Percentiles rank a stretch among this genome's conserved stretches.
Evolutionary conservation across 1,140 invertebrate genomes (phyloP).

Genomic region (Arion vulgaris): DNA sequence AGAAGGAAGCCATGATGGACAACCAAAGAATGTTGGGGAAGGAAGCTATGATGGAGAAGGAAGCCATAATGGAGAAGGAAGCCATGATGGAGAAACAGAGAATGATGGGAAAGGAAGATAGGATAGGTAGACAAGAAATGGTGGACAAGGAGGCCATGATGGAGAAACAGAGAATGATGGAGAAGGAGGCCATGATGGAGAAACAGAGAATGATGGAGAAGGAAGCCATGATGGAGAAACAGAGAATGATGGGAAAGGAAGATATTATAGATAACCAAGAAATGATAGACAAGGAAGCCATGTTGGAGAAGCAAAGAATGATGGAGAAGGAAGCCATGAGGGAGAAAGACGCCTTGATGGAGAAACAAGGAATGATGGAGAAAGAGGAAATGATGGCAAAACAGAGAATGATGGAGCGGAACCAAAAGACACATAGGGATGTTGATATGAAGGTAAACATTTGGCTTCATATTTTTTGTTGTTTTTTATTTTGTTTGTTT

Average conservation of each 20-base stretch:
- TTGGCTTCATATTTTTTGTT: too few relatives aligned
- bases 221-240: too few relatives aligned
- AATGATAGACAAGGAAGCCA: slow-evolving; percentile 6
- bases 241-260: slow-evolving; percentile 24
- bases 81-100: slow-evolving; percentile 44
- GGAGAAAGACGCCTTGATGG: background rate
- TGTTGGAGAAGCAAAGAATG: slow-evolving; percentile 17
- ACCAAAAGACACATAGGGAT: background rate
- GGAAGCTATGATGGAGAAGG: background rate
- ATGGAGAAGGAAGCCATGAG: background rate
- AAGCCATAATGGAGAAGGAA: slow-evolving; percentile 41
- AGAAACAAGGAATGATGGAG: background rate
- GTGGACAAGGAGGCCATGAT: too few relatives aligned
- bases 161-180: slow-evolving; percentile 8
- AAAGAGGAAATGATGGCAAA: background rate
- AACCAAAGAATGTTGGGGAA: slow-evolving; percentile 25
- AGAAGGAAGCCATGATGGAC: slow-evolving; percentile 44
- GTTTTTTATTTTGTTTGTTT: too few relatives aligned
- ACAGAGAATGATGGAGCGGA: background rate
- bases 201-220: too few relatives aligned
- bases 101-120: background rate
- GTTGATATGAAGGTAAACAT: too few relatives aligned
- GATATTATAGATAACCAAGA: slow-evolving; percentile 8
- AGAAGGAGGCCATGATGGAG: slow-evolving; percentile 28
- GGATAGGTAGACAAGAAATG: too few relatives aligned